A percentile compares a stretch with the other conserved stretches of the same genome.
phyloP scores from a whole-genome alignment of 2,797 vertebrate species.

The Characodon lateralis region DNA sequence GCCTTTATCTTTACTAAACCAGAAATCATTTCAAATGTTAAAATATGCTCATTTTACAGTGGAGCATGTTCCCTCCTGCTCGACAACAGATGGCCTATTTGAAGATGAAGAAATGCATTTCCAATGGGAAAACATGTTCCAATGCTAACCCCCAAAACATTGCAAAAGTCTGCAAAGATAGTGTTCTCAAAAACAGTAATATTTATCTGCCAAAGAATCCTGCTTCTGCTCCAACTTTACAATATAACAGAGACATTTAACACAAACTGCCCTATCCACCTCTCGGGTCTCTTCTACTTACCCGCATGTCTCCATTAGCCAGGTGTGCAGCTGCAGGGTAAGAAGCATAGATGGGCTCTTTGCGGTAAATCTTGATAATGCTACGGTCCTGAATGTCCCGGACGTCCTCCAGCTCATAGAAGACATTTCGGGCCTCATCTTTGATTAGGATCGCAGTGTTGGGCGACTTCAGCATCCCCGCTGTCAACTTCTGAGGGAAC shows the following conservation, averaged over 20 bases:
- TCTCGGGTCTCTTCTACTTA: slow-evolving; percentile 70
- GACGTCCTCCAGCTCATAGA: slow-evolving; percentile 98
- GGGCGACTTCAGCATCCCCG: slow-evolving; percentile 97
- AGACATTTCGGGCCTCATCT: slow-evolving; percentile 96
- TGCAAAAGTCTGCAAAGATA: slow-evolving; percentile 53
- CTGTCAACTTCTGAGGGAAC: slow-evolving; percentile 99
- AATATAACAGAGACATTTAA: background rate
- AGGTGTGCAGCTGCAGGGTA: slow-evolving; percentile 92
- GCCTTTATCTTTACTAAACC: slow-evolving; percentile 68
- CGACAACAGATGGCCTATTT: slow-evolving; percentile 74
- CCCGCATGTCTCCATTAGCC: slow-evolving; percentile 96
- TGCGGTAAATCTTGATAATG: slow-evolving; percentile 98
- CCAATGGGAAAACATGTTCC: slow-evolving; percentile 71
- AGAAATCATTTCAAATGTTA: slow-evolving; percentile 68
- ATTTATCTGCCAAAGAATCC: slow-evolving; percentile 16
- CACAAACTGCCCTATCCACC: slow-evolving; percentile 6
- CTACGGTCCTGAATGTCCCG: slow-evolving; percentile 98
- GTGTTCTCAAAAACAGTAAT: slow-evolving; percentile 26
- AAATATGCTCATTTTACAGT: slow-evolving; percentile 63
- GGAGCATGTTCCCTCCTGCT: slow-evolving; percentile 65
- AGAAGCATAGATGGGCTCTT: slow-evolving; percentile 96
- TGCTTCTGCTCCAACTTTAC: slow-evolving; percentile 10
- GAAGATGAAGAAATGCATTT: slow-evolving; percentile 67
- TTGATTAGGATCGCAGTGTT: slow-evolving; percentile 99
- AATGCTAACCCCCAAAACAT: slow-evolving; percentile 53